These are phyloP conservation scores for Hestina assimilis DNA, from an alignment of 1,140 invertebrate species.

Conservation along the genomic window DNA sequence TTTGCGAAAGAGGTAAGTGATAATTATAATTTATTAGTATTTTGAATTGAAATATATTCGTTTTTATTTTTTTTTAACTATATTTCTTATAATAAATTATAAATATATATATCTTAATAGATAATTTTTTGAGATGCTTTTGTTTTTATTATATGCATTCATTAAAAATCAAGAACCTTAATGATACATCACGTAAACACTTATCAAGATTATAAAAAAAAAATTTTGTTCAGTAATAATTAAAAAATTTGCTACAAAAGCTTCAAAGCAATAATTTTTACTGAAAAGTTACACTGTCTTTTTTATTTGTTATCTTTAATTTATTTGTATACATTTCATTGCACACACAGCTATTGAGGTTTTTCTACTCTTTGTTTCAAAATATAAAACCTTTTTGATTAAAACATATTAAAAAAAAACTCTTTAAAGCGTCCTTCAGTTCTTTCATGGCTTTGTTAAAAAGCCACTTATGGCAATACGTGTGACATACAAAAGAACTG, in stretches of 20 bases:
- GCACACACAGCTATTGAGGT: not conserved
- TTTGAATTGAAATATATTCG: not conserved
- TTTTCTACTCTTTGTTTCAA: not conserved
- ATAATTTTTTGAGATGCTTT: no score
- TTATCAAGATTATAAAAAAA: no score
- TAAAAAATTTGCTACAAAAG: no score
- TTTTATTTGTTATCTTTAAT: not conserved
- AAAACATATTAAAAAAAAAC: not conserved
- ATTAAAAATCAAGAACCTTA: no score
- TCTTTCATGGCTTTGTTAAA: constrained; percentile 15
- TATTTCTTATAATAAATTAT: no score
- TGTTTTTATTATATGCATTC: no score
- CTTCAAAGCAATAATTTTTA: no score
- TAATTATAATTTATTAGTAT: not conserved
- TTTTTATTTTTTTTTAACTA: not conserved
- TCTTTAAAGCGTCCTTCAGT: constrained; percentile 4
- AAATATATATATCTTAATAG: no score
- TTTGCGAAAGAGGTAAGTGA: not conserved
- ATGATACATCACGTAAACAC: no score
- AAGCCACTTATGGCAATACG: constrained; percentile 28
- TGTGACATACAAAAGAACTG: constrained; percentile 32
- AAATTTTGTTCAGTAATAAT: no score
- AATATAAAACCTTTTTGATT: not conserved
- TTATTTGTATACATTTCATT: not conserved
- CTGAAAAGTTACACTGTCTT: no score